phyloP scores from a whole-genome alignment of 2,888 invertebrate genomes.

The Melitaea athalia region DNA sequence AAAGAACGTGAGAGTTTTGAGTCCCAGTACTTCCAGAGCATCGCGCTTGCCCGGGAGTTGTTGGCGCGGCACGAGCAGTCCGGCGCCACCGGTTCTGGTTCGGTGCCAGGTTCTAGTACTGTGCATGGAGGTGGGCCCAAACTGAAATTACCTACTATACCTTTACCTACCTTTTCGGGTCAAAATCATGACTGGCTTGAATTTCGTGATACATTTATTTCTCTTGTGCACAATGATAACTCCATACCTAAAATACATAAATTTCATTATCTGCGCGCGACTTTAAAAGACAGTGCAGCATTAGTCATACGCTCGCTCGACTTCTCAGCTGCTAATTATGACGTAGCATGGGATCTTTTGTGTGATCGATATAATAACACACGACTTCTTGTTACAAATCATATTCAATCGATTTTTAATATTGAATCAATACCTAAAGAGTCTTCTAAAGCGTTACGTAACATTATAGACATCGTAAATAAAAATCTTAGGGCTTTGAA shows the following conservation, averaged over 20 bases:
- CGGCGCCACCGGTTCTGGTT: not conserved
- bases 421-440: not conserved
- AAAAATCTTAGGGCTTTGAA: not conserved
- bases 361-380: slow-evolving; percentile 7
- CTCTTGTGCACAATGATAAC: not conserved
- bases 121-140: not conserved
- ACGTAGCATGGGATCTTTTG: not conserved
- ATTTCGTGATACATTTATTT: not conserved
- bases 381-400: not conserved
- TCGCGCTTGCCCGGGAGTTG: not conserved
- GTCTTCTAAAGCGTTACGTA: not conserved
- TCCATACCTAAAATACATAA: not conserved
- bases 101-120: not conserved
- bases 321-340: not conserved
- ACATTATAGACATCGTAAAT: not conserved
- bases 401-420: not conserved
- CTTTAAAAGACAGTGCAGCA: not conserved
- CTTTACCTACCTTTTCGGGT: not conserved
- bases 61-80: not conserved
- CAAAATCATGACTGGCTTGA: not conserved
- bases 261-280: slow-evolving; percentile 7
- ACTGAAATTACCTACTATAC: not conserved
- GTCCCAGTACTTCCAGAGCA: not conserved
- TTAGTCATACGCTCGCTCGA: not conserved
- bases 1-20: not conserved